Base-by-base conservation (phyloP, 2,797 vertebrate species). In the Neosalanx taihuensis region DNA sequence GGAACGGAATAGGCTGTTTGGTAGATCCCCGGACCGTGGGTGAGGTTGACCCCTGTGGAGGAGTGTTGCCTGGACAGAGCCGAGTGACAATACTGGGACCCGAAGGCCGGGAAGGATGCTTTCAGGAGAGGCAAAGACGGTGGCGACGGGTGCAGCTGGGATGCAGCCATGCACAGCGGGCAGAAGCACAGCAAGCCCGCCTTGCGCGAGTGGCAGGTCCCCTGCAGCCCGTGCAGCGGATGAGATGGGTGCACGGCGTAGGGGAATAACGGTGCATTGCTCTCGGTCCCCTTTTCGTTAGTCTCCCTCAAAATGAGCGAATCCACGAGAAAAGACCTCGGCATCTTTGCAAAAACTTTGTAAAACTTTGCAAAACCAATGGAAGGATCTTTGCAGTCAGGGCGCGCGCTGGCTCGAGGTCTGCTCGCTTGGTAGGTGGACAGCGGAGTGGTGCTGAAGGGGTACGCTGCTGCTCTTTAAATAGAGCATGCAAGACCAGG, bases 301-400 rank as follows among this genome's bases (percentile, higher is more conserved):
- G 94, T 86, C 84, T 99, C 97, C 82, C 97, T 92, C 87, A 99
- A 92, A 92, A 99, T 98, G 82, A 99, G 92, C 75, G 97, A 98
- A 89, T 99, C 97, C 93, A 99, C 97, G 63, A 99, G 92, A 89
- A 99, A 99, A 73, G 97, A 99, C 84, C 97, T 93, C 75, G 97
- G 97, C 97, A 99, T 99, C 80, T 79, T 87, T 67, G 83, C 88
- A 30, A 76, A 82, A 26, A 26, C 23, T 26, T 26, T 26, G 23
- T 26, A 26, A 26, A 26, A 26, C 23, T 73, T 59, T 74, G 84
- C 49, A 74, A 65, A 74, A 64, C 77, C 64, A 72, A 61, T 6
- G 15, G 29, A 80, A 85, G 84, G 83, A 71, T 71, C 26, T 2
- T 60, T 62, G 23, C 72, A 75, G 72, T 79, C 72, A 49, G 23